These are phyloP conservation scores for Rhizomys pruinosus DNA, from an alignment of 2,113 vertebrate species.

Conservation along the genomic window DNA sequence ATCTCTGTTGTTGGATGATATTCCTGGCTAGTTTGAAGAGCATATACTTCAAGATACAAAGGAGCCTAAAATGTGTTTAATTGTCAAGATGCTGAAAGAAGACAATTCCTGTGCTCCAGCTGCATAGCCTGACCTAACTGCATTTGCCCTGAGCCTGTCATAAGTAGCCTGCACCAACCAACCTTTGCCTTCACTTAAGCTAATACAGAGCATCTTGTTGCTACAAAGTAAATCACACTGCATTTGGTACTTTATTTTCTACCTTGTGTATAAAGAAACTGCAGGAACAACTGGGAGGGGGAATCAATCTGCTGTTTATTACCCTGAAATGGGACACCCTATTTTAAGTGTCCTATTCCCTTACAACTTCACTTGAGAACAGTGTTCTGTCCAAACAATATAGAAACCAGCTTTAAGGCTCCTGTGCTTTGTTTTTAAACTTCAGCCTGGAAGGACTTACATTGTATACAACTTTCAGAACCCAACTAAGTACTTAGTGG, in stretches of 20 bases:
- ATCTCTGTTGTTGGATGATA: background rate
- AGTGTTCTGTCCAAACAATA: slow-evolving; percentile 88
- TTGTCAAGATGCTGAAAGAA: slow-evolving; percentile 53
- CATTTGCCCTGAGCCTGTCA: slow-evolving; percentile 83
- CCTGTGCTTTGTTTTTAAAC: slow-evolving; percentile 59
- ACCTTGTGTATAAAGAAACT: slow-evolving; percentile 94
- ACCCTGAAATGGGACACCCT: slow-evolving; percentile 97
- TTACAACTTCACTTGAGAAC: slow-evolving; percentile 92
- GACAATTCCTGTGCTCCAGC: slow-evolving; percentile 10
- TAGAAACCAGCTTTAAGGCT: slow-evolving; percentile 85
- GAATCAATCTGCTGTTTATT: slow-evolving; percentile 99
- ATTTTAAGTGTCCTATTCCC: slow-evolving; percentile 95
- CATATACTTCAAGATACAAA: slow-evolving; percentile 4
- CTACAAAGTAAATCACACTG: slow-evolving; percentile 93
- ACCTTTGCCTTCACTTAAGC: slow-evolving; percentile 91
- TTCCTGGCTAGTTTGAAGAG: slow-evolving; percentile 22
- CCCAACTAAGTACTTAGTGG: slow-evolving; percentile 78
- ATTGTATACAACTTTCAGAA: slow-evolving; percentile 81
- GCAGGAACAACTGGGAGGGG: slow-evolving; percentile 93
- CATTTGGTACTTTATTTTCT: slow-evolving; percentile 92
- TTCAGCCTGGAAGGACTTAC: slow-evolving; percentile 86
- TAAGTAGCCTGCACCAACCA: slow-evolving; percentile 91
- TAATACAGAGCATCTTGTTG: slow-evolving; percentile 92
- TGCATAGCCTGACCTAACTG: slow-evolving; percentile 83
- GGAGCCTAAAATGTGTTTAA: slow-evolving; percentile 48